Base-by-base conservation (phyloP, 2,113 vertebrate species). In the Cyanoliseus patagonus region DNA sequence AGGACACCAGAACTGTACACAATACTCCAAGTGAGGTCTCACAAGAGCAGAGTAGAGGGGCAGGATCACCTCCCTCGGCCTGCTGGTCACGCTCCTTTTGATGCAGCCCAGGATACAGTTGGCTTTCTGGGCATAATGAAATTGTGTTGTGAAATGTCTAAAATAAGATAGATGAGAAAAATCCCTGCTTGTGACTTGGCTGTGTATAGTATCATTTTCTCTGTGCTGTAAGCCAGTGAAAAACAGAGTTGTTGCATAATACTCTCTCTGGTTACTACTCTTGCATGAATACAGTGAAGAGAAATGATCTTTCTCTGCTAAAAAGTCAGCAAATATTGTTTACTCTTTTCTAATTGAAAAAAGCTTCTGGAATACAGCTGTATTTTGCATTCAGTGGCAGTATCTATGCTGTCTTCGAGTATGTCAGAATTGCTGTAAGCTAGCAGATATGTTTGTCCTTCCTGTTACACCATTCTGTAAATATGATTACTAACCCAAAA, bases 391-490 rank as follows among this genome's bases (percentile, higher is more conserved):
- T 72, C 51, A 41, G 11, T 89, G 68, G 64, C 80, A 86, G 35
- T 90, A 44, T 37, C 13, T 67, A 5, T 84, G 35, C 78, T 90
- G 47, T 46, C 67, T 95, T 59, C 51, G 13, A 47, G 27, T 52
- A 12, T 35, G 28, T 82, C 94, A 88, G 80, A 93, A 90, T 61
- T 72, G 41, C 73, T 84, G 33, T 88, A 63, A 85, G 69, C 55
- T 27, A 44, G 68, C 59, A 91, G 72, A 47, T 86, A 39, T 42
- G 39, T 62, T 90, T 87, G 68, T 81, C 37, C 23, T 89, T 92
- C 61, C 69, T 92, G n/a, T 78, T 89, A 62, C 11, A 33, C 55
- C 53, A 37, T 94, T 75, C 84, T 79, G 88, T 92, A 95, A 96
- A 82, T 74, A 63, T 27, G 80, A 91, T 91, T 84, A 70, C 73